Evolutionary conservation across 2,888 invertebrate species (phyloP), one percentile per base, ranked within the genome.

Genomic region (Stenodera caucasica): DNA sequence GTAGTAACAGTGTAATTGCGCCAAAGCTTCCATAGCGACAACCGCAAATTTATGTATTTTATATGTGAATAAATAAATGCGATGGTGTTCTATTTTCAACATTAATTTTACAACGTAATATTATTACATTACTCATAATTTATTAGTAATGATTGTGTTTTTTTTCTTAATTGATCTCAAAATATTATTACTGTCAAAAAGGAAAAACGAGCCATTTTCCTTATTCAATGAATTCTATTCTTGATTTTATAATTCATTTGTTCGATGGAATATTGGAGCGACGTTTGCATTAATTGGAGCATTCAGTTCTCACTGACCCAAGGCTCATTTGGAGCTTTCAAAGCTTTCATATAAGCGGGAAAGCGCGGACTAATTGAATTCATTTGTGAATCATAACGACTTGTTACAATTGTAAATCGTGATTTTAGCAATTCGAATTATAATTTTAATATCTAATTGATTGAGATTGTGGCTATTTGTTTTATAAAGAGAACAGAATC

Each of bases 341-440:
- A 2, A 18, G 18, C 40, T 21, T 45, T 12, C 45, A 45, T 12
- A 21, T 12, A 21, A 12, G 0, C 1, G 18, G 3, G 4, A 45
- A 1, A n/a, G n/a, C n/a, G 3, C 12, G 45, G 8, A 12, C 2
- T 21, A 37, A 37, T 37, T 37, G 21, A 21, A 45, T 45, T 45
- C 21, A 3, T 45, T 18, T 45, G 21, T 37, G 15, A 37, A 37
- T 15, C 15, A 14, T 37, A 15, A 9, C 1, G 15, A 37, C 8
- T 37, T 15, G 37, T 45, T 40, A 40, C 40, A 40, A 40, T 40
- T 40, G 40, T 18, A 18, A 40, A 40, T 40, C 18, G 2, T 3
- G 18, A 40, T 40, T 40, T 40, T 40, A 40, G 40, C 40, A 40
- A 40, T 40, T 40, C 40, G 35, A 35, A 35, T 35, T 5, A 15